Percentiles rank a stretch among this genome's conserved stretches.
phyloP scores from a whole-genome alignment of 2,888 invertebrate species.

The Agrilus biguttatus region DNA sequence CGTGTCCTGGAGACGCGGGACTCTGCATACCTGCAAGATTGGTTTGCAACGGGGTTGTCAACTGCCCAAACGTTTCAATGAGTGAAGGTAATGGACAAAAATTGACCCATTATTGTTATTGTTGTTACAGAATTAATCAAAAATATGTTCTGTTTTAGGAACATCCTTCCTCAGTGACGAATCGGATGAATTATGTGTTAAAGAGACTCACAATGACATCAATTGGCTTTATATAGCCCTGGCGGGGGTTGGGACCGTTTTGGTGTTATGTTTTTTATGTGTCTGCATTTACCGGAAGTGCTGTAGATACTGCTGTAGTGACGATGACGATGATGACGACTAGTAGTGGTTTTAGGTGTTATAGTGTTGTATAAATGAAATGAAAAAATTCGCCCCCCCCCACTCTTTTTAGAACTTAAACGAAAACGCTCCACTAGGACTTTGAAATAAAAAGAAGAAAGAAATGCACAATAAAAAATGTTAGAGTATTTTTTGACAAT shows the following conservation, averaged over 20 bases:
- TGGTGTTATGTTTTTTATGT: slow-evolving; percentile 26
- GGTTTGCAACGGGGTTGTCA: slow-evolving; percentile 76
- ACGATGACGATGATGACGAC: slow-evolving; percentile 11
- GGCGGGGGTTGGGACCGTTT: slow-evolving; percentile 18
- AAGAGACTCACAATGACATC: slow-evolving; percentile 21
- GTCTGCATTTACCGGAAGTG: slow-evolving; percentile 26
- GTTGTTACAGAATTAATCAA: not conserved
- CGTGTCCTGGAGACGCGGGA: slow-evolving; percentile 72
- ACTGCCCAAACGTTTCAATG: slow-evolving; percentile 63
- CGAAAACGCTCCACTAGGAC: no score
- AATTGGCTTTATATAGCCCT: slow-evolving; percentile 27
- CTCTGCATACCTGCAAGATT: slow-evolving; percentile 72
- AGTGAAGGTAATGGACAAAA: slow-evolving; percentile 29
- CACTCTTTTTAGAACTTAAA: no score
- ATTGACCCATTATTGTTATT: not conserved
- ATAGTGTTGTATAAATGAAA: no score
- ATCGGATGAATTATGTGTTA: slow-evolving; percentile 53
- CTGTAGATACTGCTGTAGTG: slow-evolving; percentile 26
- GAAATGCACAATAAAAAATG: no score
- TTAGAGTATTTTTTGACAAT: no score
- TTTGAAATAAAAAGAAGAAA: no score
- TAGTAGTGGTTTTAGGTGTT: no score
- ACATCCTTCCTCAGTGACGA: slow-evolving; percentile 45
- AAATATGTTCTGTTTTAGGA: slow-evolving; percentile 16
- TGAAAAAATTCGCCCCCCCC: no score